These are phyloP conservation scores for Pectinophora gossypiella DNA, from an alignment of 1,140 invertebrate species.

Conservation along the genomic window DNA sequence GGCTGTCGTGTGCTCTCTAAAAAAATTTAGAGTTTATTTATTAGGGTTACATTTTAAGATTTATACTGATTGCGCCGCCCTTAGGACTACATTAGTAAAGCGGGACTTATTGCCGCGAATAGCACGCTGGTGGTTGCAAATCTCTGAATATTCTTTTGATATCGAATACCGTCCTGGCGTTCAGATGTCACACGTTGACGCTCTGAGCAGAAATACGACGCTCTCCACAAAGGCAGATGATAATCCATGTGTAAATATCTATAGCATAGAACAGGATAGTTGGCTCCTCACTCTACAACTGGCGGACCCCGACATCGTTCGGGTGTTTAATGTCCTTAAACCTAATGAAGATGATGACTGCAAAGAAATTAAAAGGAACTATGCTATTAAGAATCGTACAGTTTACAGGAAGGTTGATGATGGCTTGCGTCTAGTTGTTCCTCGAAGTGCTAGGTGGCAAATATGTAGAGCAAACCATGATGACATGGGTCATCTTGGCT, in stretches of 20 bases:
- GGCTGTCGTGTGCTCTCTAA: constrained; percentile 24
- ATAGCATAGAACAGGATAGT: too few relatives aligned
- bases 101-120: constrained; percentile 29
- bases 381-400: too few relatives aligned
- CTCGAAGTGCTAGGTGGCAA: background rate
- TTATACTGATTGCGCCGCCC: constrained; percentile 33
- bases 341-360: too few relatives aligned
- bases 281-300: too few relatives aligned
- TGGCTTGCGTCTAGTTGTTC: background rate
- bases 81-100: constrained; percentile 20
- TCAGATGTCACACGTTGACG: constrained; percentile 31
- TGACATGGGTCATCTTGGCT: too few relatives aligned
- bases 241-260: too few relatives aligned
- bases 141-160: constrained; percentile 26
- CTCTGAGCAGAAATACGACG: constrained; percentile 25
- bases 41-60: constrained; percentile 25
- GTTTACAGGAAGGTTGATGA: too few relatives aligned
- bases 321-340: too few relatives aligned
- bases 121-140: constrained; percentile 27
- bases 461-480: too few relatives aligned
- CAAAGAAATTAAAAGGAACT: too few relatives aligned
- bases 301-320: too few relatives aligned
- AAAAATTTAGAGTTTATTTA: constrained; percentile 29
- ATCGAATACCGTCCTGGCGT: constrained; percentile 27
- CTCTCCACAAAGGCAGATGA: too few relatives aligned